Evolutionary conservation across 2,888 invertebrate species (phyloP).

Genomic region (Heterodera filipjevi): DNA sequence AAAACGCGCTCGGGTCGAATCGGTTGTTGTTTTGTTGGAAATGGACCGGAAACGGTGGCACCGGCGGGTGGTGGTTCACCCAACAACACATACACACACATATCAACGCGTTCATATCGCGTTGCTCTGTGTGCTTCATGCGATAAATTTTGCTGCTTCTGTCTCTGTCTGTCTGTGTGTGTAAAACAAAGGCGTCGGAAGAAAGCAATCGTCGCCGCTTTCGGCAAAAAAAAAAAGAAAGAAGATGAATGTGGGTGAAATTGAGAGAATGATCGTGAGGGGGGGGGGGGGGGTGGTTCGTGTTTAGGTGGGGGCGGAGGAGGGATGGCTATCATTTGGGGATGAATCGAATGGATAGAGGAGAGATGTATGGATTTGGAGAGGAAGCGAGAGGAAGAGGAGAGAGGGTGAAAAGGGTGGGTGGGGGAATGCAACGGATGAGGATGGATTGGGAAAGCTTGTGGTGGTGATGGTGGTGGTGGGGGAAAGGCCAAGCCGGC

Average conservation of each 20-base stretch:
- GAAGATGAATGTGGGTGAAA: neutral
- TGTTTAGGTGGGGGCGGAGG: neutral
- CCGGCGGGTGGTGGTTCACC: too few species aligned
- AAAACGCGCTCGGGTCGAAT: too few species aligned
- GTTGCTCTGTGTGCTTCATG: too few species aligned
- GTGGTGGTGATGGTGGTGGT: neutral
- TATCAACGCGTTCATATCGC: too few species aligned
- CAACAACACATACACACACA: too few species aligned
- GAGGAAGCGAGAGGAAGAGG: neutral
- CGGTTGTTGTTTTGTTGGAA: too few species aligned
- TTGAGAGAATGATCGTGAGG: neutral
- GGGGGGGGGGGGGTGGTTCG: neutral
- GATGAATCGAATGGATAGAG: neutral
- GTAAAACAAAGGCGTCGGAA: too few species aligned
- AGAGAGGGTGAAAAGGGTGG: too few species aligned
- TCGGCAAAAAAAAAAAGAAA: neutral
- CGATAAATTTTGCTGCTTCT: too few species aligned
- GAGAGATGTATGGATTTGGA: neutral
- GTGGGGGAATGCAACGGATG: too few species aligned
- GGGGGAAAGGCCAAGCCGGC: neutral
- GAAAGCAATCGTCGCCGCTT: neutral
- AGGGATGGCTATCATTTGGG: neutral
- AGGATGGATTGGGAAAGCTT: too few species aligned
- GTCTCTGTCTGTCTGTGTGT: too few species aligned
- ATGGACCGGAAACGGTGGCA: neutral